These are phyloP conservation scores for Eupithecia insigniata DNA, from an alignment of 2,888 invertebrate genomes.

Conservation along the genomic window DNA sequence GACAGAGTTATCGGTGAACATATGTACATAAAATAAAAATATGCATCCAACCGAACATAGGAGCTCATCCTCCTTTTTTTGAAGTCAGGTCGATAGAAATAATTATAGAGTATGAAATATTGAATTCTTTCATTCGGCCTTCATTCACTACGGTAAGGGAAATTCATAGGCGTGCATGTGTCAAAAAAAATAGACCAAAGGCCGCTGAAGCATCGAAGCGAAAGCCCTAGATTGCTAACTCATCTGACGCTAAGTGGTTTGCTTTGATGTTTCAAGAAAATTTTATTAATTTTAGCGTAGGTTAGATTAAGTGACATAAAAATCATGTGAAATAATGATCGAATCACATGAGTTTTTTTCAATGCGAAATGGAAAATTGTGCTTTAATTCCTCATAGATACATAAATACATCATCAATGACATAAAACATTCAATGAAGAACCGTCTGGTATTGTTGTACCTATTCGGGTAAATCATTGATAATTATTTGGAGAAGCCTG, in stretches of 20 bases:
- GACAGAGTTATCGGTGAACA: no score
- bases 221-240: not conserved
- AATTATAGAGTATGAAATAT: not conserved
- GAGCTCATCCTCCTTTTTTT: not conserved
- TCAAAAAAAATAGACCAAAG: not conserved
- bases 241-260: not conserved
- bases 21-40: no score
- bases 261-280: not conserved
- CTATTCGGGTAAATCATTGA: not conserved
- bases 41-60: no score
- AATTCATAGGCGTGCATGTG: no score
- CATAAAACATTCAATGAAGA: not conserved
- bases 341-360: no score
- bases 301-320: no score
- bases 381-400: not conserved
- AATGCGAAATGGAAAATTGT: no score
- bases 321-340: no score
- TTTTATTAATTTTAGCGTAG: not conserved
- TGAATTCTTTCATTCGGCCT: no score
- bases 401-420: no score
- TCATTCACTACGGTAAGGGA: no score
- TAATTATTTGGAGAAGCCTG: not conserved
- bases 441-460: not conserved
- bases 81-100: not conserved
- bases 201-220: not conserved